Conservation (phyloP, 2,888 invertebrate species). For the Himalopsyche japonica region DNA sequence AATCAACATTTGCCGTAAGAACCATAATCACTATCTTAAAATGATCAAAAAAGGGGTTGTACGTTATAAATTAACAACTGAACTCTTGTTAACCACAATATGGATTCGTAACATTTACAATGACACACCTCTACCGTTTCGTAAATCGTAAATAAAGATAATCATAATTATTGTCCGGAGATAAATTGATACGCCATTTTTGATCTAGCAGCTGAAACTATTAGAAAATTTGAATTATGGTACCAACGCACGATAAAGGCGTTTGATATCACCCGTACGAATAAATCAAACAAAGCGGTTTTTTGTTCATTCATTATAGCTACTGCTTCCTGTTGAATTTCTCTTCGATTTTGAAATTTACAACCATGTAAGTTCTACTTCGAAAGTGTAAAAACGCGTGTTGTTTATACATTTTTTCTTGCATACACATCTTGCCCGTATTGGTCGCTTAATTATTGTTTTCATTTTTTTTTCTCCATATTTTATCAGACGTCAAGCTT, state of each 20-base stretch:
- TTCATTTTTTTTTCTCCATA: too few species aligned
- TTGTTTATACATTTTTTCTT: neutral
- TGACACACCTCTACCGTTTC: neutral
- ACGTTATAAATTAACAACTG: conserved; percentile 1
- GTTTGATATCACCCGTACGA: neutral
- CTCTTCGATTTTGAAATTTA: neutral
- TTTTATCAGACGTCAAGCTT: too few species aligned
- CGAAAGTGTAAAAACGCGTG: neutral
- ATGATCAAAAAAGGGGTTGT: neutral
- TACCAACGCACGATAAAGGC: neutral
- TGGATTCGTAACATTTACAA: neutral
- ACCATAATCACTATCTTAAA: neutral
- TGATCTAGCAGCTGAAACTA: neutral
- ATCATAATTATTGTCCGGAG: neutral
- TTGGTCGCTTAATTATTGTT: too few species aligned
- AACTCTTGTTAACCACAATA: neutral
- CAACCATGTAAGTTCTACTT: neutral
- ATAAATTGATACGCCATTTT: neutral
- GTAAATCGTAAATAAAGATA: conserved; percentile 1
- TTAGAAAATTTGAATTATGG: neutral
- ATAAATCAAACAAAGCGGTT: neutral
- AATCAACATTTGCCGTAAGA: neutral
- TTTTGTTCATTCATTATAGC: neutral
- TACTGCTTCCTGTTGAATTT: neutral
- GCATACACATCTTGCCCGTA: neutral